Percentiles rank a stretch among this genome's conserved stretches.
Conservation (phyloP, 2,797 vertebrate genomes). For the Sebastes oblongus region DNA sequence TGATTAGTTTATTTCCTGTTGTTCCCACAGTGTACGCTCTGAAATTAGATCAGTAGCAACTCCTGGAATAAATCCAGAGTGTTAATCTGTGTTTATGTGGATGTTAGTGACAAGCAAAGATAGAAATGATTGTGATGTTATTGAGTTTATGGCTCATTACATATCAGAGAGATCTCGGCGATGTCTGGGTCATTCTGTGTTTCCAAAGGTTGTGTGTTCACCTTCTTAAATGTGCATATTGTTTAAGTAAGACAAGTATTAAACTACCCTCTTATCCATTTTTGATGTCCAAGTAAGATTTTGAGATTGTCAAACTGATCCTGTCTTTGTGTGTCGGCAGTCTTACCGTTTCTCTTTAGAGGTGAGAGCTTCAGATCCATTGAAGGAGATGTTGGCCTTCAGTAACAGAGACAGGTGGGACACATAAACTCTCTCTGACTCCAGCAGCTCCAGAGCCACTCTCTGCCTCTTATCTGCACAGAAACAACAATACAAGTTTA, state of each 20-base stretch:
- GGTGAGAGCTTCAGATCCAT: conserved; percentile 88
- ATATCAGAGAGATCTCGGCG: neutral
- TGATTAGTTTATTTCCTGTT: conserved; percentile 69
- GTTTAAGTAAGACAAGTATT: neutral
- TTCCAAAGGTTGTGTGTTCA: neutral
- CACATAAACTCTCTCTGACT: conserved; percentile 95
- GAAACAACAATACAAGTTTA: neutral
- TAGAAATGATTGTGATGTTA: neutral
- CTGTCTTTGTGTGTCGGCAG: neutral
- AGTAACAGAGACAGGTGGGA: conserved; percentile 93
- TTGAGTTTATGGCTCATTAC: neutral
- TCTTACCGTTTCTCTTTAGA: conserved; percentile 92
- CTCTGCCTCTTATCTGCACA: conserved; percentile 89
- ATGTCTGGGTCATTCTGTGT: neutral
- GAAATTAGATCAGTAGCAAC: conserved; percentile 47
- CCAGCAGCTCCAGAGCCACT: conserved; percentile 92
- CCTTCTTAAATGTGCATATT: neutral
- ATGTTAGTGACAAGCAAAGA: neutral
- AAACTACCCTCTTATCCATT: neutral
- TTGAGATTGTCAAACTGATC: too few species aligned
- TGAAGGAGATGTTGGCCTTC: conserved; percentile 94
- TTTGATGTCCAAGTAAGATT: neutral
- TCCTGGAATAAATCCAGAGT: conserved; percentile 6
- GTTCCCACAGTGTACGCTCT: conserved; percentile 10
- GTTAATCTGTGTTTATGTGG: neutral